Evolutionary conservation across 2,888 invertebrate species (phyloP).

Genomic region (Listrodromus nycthemerus): DNA sequence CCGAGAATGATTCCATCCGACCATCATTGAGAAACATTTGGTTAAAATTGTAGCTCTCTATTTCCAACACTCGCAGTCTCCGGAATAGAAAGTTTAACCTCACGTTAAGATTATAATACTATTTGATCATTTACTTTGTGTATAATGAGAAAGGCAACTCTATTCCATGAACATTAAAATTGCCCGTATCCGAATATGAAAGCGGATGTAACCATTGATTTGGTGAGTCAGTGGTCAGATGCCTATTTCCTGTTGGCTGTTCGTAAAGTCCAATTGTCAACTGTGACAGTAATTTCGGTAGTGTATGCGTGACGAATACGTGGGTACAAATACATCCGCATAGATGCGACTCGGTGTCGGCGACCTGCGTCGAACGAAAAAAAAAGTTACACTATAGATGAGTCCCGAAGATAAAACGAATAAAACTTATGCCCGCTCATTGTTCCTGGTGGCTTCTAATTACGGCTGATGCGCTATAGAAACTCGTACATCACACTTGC

Average conservation of each 20-base stretch:
- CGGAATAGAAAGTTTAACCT: neutral
- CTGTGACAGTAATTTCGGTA: neutral
- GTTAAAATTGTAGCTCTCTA: neutral
- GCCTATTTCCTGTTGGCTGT: constrained; percentile 3
- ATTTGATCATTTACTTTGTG: neutral
- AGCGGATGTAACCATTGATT: constrained; percentile 10
- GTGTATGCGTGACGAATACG: neutral
- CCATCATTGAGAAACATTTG: neutral
- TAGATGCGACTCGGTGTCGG: constrained; percentile 40
- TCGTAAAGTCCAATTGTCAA: neutral
- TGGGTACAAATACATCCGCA: constrained; percentile 8
- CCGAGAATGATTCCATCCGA: neutral
- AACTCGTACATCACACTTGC: constrained; percentile 4
- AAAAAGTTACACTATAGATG: constrained; percentile 73
- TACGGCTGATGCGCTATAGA: constrained; percentile 70
- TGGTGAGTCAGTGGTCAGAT: constrained; percentile 21
- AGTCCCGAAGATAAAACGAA: constrained; percentile 80
- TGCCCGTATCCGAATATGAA: neutral
- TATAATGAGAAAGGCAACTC: neutral
- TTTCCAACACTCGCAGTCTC: neutral
- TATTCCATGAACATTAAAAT: neutral
- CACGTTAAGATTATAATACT: neutral
- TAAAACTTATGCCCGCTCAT: constrained; percentile 82
- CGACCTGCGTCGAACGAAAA: constrained; percentile 57
- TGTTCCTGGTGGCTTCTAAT: constrained; percentile 82